Conservation (phyloP, 1,140 invertebrate species). For the Neodiprion fabricii region DNA sequence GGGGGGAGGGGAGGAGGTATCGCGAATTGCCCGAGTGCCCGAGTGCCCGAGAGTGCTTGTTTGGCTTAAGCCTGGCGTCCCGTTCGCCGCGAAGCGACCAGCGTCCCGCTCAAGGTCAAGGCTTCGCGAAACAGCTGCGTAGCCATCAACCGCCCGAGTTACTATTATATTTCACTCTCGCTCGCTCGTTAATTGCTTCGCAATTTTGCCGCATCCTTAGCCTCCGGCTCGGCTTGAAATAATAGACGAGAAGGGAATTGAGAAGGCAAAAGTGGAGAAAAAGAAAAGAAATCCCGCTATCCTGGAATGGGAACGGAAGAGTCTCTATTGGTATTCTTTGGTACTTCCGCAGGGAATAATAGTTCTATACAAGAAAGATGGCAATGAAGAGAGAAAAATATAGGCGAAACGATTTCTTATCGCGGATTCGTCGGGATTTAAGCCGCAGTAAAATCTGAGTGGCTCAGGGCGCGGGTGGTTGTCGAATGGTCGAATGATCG, state of each 20-base stretch:
- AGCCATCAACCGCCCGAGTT: conserved; percentile 34
- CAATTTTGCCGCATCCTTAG: conserved; percentile 12
- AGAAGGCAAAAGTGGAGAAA: conserved; percentile 42
- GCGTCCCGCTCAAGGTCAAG: conserved; percentile 35
- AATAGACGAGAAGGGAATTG: conserved; percentile 33
- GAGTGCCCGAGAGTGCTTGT: conserved; percentile 14
- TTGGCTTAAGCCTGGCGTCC: conserved; percentile 34
- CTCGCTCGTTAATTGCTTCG: conserved; percentile 22
- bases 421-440: not conserved
- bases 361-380: too few relatives aligned
- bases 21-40: conserved; percentile 5
- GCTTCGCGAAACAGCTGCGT: conserved; percentile 45
- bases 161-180: conserved; percentile 20
- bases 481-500: too few relatives aligned
- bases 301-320: conserved; percentile 11
- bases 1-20: not conserved
- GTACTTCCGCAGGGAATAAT: too few relatives aligned
- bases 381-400: too few relatives aligned
- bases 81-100: conserved; percentile 13
- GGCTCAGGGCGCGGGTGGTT: too few relatives aligned
- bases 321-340: not conserved
- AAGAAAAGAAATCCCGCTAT: not conserved
- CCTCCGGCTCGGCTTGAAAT: not conserved
- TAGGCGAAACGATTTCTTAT: not conserved
- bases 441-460: conserved; percentile 24